Evolutionary conservation across 2,113 vertebrate species (phyloP).

Genomic region (Oryctolagus cuniculus): DNA sequence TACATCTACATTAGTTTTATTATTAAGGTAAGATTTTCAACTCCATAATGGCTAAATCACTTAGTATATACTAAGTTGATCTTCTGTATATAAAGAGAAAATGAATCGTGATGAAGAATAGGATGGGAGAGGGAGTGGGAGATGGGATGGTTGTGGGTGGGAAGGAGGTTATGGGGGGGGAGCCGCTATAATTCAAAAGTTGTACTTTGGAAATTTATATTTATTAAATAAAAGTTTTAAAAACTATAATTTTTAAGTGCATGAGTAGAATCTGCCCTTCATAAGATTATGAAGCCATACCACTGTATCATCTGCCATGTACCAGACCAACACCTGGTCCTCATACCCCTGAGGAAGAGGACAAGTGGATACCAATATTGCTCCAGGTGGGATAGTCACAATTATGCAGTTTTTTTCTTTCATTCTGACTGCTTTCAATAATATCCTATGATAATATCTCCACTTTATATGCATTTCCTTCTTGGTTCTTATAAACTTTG

Average conservation of each 20-base stretch:
- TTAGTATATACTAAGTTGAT: neutral
- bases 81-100: too few relatives aligned
- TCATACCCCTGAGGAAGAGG: accelerated
- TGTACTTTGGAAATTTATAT: too few relatives aligned
- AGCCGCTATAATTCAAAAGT: too few relatives aligned
- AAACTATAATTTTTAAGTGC: neutral
- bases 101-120: too few relatives aligned
- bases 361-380: too few relatives aligned
- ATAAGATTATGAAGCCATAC: neutral
- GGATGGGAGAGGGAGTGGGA: too few relatives aligned
- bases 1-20: neutral
- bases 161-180: too few relatives aligned
- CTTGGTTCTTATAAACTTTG: neutral
- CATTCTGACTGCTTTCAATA: neutral
- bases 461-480: neutral
- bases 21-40: neutral
- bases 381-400: too few relatives aligned
- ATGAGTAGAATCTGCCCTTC: neutral
- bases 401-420: neutral
- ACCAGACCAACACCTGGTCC: too few relatives aligned
- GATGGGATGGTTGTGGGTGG: too few relatives aligned
- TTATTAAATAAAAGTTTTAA: too few relatives aligned
- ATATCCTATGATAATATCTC: neutral
- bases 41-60: neutral
- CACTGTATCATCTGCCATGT: neutral